Evolutionary conservation across 2,113 vertebrate genomes (phyloP), one percentile per base, ranked within the genome.

Genomic region (Etheostoma spectabile): DNA sequence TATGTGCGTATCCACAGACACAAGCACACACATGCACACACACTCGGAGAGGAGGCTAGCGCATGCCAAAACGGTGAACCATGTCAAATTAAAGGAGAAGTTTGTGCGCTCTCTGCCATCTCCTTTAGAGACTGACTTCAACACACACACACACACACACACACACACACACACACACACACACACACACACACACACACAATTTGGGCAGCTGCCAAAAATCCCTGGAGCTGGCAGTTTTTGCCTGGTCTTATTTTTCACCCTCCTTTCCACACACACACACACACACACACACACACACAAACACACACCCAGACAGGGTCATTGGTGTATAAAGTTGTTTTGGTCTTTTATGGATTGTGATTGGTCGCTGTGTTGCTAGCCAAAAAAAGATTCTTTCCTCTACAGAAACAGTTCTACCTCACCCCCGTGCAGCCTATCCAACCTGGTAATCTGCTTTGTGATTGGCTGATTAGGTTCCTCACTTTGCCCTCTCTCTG

Each of bases 281-380:
- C 81, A 42, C 19, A 71, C 51, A 53, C 69, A 59, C 68, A 70
- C 60, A 84, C 82, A 66, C 68, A 68, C 79, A 77, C 57, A 84
- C 53, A 79, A n/a, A 78, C 53, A 82, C 82, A 85, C 80, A 82
- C 82, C 46, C 86, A 89, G 65, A 82, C 86, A 85, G 87, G 91
- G 62, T 90, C 86, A 88, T 79, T 92, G 90, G 86, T 89, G 92
- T 89, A 92, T 89, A 88, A 93, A 94, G 91, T 95, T 95, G 94
- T 95, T 95, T 95, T 94, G 92, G 90, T 93, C 81, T 86, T 93
- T 90, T 92, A 80, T 87, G 87, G 89, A 88, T 91, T 90, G 86
- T 90, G 93, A 95, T 95, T 95, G 94, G 95, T 79, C 30, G 84
- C 79, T 64, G 91, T 84, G 94, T 95, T 95, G 95, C 95, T 94